A percentile compares a stretch with the other conserved stretches of the same genome.
phyloP scores from a whole-genome alignment of 2,113 vertebrate species.

The Eretmodus cyanostictus region DNA sequence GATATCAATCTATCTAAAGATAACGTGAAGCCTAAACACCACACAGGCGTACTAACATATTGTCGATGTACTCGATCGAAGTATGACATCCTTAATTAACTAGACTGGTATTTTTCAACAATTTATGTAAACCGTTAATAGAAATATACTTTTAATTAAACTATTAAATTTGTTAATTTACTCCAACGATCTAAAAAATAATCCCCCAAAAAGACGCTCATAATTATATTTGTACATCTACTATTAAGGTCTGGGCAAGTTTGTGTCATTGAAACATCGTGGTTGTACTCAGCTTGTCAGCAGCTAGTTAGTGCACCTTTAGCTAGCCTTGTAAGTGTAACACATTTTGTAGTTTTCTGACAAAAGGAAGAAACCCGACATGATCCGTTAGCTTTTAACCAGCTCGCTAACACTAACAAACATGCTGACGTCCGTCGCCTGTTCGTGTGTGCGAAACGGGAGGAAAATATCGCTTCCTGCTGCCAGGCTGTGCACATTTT shows the following conservation, averaged over 20 bases:
- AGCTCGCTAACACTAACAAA: neutral
- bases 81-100: neutral
- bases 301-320: neutral
- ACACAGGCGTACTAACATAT: neutral
- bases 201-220: neutral
- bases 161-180: neutral
- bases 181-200: neutral
- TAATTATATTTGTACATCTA: neutral
- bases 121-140: neutral
- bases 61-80: neutral
- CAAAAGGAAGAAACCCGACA: no score
- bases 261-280: constrained; percentile 1
- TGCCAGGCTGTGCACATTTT: neutral
- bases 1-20: neutral
- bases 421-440: constrained; percentile 27
- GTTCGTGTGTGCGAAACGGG: constrained; percentile 7
- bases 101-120: neutral
- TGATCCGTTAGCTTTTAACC: neutral
- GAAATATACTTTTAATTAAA: neutral
- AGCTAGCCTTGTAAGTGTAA: rapidly evolving
- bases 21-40: neutral
- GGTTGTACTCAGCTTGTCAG: neutral
- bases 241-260: constrained; percentile 2
- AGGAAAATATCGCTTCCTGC: neutral
- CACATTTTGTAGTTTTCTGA: rapidly evolving